phyloP scores from a whole-genome alignment of 1,140 invertebrate genomes.

The Nasonia vitripennis region DNA sequence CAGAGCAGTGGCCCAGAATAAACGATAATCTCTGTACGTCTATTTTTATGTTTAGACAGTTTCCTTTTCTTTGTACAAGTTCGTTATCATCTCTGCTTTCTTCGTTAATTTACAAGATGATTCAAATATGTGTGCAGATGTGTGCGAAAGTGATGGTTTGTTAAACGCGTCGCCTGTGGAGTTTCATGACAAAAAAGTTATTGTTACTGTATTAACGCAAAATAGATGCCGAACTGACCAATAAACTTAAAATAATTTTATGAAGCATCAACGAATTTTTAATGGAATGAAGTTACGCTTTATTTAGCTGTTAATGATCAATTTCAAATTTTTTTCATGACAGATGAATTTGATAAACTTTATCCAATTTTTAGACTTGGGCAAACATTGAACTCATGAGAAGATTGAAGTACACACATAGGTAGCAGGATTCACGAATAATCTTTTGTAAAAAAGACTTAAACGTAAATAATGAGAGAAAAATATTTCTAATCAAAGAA shows the following conservation, averaged over 20 bases:
- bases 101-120: constrained; percentile 23
- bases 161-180: not conserved
- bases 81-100: constrained; percentile 7
- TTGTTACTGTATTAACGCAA: not conserved
- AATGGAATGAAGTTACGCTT: not conserved
- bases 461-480: constrained; percentile 9
- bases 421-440: not conserved
- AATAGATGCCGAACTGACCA: not conserved
- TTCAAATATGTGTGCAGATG: constrained; percentile 3
- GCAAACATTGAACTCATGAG: not conserved
- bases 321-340: not conserved
- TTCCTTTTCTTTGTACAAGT: constrained; percentile 15
- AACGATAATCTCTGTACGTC: not conserved
- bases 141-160: not conserved
- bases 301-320: not conserved
- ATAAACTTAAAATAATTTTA: constrained; percentile 13
- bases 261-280: constrained; percentile 9
- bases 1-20: constrained; percentile 44
- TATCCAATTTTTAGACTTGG: not conserved
- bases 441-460: constrained; percentile 2
- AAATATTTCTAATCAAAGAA: constrained; percentile 28
- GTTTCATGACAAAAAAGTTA: constrained; percentile 13
- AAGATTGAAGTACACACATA: not conserved
- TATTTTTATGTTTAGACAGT: constrained; percentile 24
- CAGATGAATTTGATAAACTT: not conserved